Conservation (phyloP, 2,888 invertebrate species). For the Hirtodrosophila cameraria region DNA sequence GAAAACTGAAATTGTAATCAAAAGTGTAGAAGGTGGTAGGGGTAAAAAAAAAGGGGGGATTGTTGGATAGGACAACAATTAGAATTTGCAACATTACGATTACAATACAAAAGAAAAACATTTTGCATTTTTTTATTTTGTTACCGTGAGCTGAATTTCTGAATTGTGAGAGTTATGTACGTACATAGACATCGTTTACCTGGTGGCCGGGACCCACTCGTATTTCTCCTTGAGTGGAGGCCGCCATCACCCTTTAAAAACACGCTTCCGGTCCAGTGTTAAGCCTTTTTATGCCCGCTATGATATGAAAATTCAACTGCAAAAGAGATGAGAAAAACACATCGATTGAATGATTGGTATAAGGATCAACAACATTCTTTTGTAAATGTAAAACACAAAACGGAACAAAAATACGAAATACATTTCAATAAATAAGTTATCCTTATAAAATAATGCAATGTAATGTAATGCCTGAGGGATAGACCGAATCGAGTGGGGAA, state of each 20-base stretch:
- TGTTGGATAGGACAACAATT: slow-evolving; percentile 40
- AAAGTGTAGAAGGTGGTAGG: neutral
- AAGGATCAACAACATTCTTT: slow-evolving; percentile 24
- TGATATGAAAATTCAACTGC: slow-evolving; percentile 82
- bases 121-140: slow-evolving; percentile 74
- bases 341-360: slow-evolving; percentile 15
- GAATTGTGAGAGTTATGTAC: slow-evolving; percentile 86
- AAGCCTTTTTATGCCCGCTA: slow-evolving; percentile 84
- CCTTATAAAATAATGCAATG: slow-evolving; percentile 73
- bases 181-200: slow-evolving; percentile 89
- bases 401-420: slow-evolving; percentile 6
- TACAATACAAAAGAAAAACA: slow-evolving; percentile 60
- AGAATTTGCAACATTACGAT: slow-evolving; percentile 63
- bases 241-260: slow-evolving; percentile 85
- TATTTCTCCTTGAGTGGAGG: slow-evolving; percentile 91
- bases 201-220: slow-evolving; percentile 91
- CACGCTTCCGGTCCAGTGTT: slow-evolving; percentile 84
- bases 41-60: neutral
- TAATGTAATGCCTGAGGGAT: slow-evolving; percentile 50
- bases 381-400: slow-evolving; percentile 1
- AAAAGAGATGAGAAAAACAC: slow-evolving; percentile 47
- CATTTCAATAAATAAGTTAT: slow-evolving; percentile 71
- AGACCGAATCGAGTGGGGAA: slow-evolving; percentile 2
- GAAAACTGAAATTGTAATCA: neutral
- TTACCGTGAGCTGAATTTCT: slow-evolving; percentile 85